Percentiles rank a stretch among this genome's conserved stretches.
Conservation (phyloP, 2,113 vertebrate genomes). For the Solenodon paradoxus region DNA sequence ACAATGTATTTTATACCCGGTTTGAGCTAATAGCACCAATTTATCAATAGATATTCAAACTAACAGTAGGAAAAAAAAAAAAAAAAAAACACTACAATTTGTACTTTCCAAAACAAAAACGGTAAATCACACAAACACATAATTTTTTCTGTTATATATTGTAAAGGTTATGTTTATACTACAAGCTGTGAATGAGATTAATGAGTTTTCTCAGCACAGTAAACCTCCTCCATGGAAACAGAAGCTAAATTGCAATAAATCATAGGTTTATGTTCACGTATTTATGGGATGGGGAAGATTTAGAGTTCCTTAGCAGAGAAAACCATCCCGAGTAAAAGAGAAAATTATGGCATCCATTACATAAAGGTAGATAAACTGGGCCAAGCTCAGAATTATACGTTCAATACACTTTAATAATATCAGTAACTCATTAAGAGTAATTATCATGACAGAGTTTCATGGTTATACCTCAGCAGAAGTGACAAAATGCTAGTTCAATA, state of each 20-base stretch:
- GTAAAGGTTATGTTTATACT: slow-evolving; percentile 87
- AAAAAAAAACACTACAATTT: slow-evolving; percentile 59
- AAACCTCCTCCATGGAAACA: slow-evolving; percentile 83
- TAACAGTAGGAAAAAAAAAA: slow-evolving; percentile 67
- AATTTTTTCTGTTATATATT: slow-evolving; percentile 83
- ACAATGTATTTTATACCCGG: slow-evolving; percentile 68
- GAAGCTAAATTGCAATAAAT: slow-evolving; percentile 86
- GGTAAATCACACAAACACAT: slow-evolving; percentile 81
- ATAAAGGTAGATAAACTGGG: slow-evolving; percentile 71
- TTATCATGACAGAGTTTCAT: slow-evolving; percentile 59
- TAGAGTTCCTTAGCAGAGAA: slow-evolving; percentile 77
- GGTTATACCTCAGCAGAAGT: slow-evolving; percentile 55
- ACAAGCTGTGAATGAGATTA: slow-evolving; percentile 85
- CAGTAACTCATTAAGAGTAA: slow-evolving; percentile 77
- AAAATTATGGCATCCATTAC: slow-evolving; percentile 73
- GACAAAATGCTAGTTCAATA: slow-evolving; percentile 50
- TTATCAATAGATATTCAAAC: slow-evolving; percentile 79
- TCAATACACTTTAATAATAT: slow-evolving; percentile 70
- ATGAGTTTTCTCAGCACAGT: slow-evolving; percentile 85
- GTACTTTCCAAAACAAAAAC: slow-evolving; percentile 80
- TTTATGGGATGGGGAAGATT: slow-evolving; percentile 84
- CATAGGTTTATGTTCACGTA: slow-evolving; percentile 81
- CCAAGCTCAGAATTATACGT: slow-evolving; percentile 60
- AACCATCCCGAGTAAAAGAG: slow-evolving; percentile 73
- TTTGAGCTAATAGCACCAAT: slow-evolving; percentile 74